Evolutionary conservation across 2,113 vertebrate genomes (phyloP).

Genomic region (Rattus rattus): DNA sequence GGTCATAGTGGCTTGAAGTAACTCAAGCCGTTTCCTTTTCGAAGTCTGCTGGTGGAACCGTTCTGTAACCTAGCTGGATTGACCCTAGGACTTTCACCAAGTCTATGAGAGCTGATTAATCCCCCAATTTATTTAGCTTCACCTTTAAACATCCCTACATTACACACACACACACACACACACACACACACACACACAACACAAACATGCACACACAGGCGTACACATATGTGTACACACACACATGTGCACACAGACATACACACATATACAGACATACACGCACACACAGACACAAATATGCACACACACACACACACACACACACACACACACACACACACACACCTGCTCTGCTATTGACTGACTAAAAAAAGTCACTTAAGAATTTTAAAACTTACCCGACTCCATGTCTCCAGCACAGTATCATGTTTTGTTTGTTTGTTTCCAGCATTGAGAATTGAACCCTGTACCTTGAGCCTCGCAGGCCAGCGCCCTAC

Average conservation of each 20-base stretch:
- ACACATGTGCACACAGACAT: background rate
- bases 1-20: background rate
- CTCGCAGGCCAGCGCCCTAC: background rate
- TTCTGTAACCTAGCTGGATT: conserved; percentile 53
- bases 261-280: background rate
- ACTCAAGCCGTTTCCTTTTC: background rate
- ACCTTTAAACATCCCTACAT: conserved; percentile 54
- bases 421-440: background rate
- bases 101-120: conserved; percentile 52
- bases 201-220: no score
- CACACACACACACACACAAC: background rate
- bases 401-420: conserved; percentile 45
- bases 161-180: background rate
- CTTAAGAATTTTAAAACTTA: conserved; percentile 55
- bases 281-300: background rate
- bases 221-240: background rate
- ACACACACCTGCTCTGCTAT: conserved; percentile 25
- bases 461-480: background rate
- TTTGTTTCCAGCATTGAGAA: background rate
- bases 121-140: conserved; percentile 58
- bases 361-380: conserved; percentile 3
- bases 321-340: background rate
- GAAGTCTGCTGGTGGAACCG: conserved; percentile 56
- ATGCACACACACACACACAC: background rate
- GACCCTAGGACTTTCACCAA: conserved; percentile 65